Base-by-base conservation (phyloP, 2,113 vertebrate genomes). In the Xyliphius kryptos region DNA sequence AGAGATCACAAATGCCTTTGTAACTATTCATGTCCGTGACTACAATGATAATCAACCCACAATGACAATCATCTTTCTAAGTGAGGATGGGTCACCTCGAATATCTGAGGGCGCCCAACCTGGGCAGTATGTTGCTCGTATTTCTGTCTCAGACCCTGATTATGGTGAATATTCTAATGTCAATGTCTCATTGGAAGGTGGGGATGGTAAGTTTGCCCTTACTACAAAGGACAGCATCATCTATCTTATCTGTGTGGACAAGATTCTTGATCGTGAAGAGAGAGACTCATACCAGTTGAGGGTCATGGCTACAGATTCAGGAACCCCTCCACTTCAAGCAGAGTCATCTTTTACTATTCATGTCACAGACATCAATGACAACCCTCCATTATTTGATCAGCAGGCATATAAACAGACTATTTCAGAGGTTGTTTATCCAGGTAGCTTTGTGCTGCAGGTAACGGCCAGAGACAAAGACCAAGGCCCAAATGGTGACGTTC, bases 51-150 rank as follows among this genome's bases (percentile, higher is more conserved):
- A 99, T 80, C 95, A 98, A 76, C 96, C 95, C 66, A 97, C 94
- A 56, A 98, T 99, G 92, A 99, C 95, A 41, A 97, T 99, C 79
- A 99, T 98, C 80, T 99, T 97, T 75, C 90, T 99, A 63, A 99
- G 94, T 5, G 93, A 98, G 48, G 94, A 98, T 0, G 96, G 96
- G 44, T 94, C 95, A 9, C 95, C 96, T 0, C 88, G 87, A 22
- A 92, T 99, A 76, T 98, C 94, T 0, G 96, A 99, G 76, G 95
- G 94, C 9, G 96, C 95, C 41, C 93, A 94, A 9, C 93, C 94
- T 0, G 96, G 96, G 12, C 94, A 98, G 74, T 96, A 96, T 0
- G 96, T 99, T 16, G 96, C 96, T 21, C 90, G 96, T 5, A 99
- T 99, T 78, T 99, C 96, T 1, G 96, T 98, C 46, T 95, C 96